phyloP scores from a whole-genome alignment of 1,140 invertebrate species.

The Nymphalis io region DNA sequence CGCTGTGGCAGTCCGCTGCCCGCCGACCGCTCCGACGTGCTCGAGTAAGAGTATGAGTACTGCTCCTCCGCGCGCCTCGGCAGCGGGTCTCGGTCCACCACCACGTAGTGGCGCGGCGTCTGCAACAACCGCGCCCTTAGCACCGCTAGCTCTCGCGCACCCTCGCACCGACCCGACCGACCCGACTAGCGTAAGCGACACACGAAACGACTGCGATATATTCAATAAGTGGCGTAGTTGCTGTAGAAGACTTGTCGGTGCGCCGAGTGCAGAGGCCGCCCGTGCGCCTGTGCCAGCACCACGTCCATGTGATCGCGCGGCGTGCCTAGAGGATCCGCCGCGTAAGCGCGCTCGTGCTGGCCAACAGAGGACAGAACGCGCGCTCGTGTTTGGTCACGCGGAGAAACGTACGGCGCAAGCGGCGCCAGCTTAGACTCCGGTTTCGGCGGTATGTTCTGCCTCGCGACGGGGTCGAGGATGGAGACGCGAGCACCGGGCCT shows the following conservation, averaged over 20 bases:
- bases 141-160: conserved; percentile 52
- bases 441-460: conserved; percentile 81
- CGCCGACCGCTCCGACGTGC: conserved; percentile 75
- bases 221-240: conserved; percentile 77
- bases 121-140: conserved; percentile 81
- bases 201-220: conserved; percentile 49
- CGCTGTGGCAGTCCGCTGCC: conserved; percentile 81
- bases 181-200: conserved; percentile 74
- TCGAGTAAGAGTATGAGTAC: conserved; percentile 91
- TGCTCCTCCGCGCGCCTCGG: conserved; percentile 87
- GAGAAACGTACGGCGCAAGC: conserved; percentile 83
- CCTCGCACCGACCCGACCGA: conserved; percentile 69
- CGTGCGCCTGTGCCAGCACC: conserved; percentile 82
- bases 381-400: conserved; percentile 83
- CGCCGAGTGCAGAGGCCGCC: conserved; percentile 71
- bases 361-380: conserved; percentile 81
- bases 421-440: conserved; percentile 81
- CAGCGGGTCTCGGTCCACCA: conserved; percentile 87
- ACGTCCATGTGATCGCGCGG: conserved; percentile 83
- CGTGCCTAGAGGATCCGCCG: conserved; percentile 80
- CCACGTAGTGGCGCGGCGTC: conserved; percentile 92
- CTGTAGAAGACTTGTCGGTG: conserved; percentile 80
- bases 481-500: conserved; percentile 64
- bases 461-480: conserved; percentile 72
- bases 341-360: conserved; percentile 80